Evolutionary conservation across 1,140 invertebrate species (phyloP), one percentile per base, ranked within the genome.

Genomic region (Cataglyphis hispanica): DNA sequence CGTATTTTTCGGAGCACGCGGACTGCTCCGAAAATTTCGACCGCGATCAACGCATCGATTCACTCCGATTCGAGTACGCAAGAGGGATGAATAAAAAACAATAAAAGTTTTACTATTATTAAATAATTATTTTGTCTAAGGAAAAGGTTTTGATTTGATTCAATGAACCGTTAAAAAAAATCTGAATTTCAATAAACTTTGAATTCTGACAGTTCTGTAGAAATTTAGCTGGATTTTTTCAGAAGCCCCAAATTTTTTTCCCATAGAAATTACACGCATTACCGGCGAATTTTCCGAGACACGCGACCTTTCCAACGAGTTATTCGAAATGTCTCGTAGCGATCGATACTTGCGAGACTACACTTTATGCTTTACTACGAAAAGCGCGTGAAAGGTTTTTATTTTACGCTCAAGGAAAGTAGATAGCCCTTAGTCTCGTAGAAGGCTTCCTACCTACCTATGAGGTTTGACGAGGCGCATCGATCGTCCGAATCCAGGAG

Each of bases 1-100:
- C 25, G 34, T 72, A 61, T 56, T 72, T 80, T 72, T 72, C 53
- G 78, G 25, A 80, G 76, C 63, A 43, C 63, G 63, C 63, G 76
- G 53, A 6, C 19, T 34, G 46, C 50, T 69, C 77, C 16, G 78
- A 60, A 61, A 83, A 72, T 60, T 13, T 46, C n/a, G 6, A 64
- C 22, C 27, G 19, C 40, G 67, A 74, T 74, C 78, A 37, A 74
- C 25, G 53, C 19, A 34, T 19, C 58, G 43, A 72, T 58, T 80
- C 3, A 19, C 56, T 37, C 22, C 13, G 56, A 43, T 43, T 78
- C 61, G 61, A 43, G n/a, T 53, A 11, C 40, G 46, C 16, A 37
- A 78, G 66, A 6, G 7, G 63, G 2, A 50, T 16, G 16, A 19
- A 50, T 50, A 19, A 16, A 50, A 16, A 50, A 19, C 34, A n/a